phyloP scores from a whole-genome alignment of 1,140 invertebrate genomes.

The Phymastichus coffea region DNA sequence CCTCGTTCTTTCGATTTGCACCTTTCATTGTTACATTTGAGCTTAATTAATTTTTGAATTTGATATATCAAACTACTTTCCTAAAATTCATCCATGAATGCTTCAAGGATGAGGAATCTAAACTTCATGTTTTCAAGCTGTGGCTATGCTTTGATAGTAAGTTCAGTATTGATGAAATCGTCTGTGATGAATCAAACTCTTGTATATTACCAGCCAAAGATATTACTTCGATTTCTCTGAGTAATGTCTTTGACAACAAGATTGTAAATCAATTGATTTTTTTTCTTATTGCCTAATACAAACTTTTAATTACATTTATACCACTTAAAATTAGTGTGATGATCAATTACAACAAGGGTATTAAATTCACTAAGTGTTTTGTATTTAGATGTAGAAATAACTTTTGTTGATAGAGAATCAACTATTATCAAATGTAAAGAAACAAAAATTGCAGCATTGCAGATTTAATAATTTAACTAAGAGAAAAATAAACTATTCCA shows the following conservation, averaged over 20 bases:
- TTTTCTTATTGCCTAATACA: neutral
- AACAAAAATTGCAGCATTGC: too few relatives aligned
- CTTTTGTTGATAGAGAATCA: too few relatives aligned
- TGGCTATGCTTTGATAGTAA: slow-evolving; percentile 69
- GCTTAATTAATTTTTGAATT: slow-evolving; percentile 6
- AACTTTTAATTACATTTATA: neutral
- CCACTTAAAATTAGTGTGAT: slow-evolving; percentile 5
- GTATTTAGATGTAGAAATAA: too few relatives aligned
- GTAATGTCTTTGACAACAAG: slow-evolving; percentile 80
- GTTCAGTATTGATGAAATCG: slow-evolving; percentile 67
- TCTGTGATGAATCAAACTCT: slow-evolving; percentile 70
- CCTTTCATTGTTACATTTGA: too few relatives aligned
- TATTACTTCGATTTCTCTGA: slow-evolving; percentile 73
- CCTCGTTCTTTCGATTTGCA: slow-evolving; percentile 68
- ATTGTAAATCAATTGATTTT: slow-evolving; percentile 58
- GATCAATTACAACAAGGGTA: slow-evolving; percentile 8
- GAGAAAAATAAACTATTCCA: too few relatives aligned
- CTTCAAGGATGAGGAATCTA: slow-evolving; percentile 77
- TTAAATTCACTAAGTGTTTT: slow-evolving; percentile 28
- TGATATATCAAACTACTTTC: too few relatives aligned
- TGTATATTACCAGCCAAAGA: slow-evolving; percentile 74
- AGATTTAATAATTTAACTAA: too few relatives aligned
- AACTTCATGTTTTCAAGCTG: slow-evolving; percentile 66
- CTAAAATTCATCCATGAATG: slow-evolving; percentile 76
- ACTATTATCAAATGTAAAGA: too few relatives aligned